Percentiles rank a stretch among this genome's conserved stretches.
These are phyloP conservation scores for Epirrhoe alternata DNA, from an alignment of 2,888 invertebrate genomes.

Conservation along the genomic window DNA sequence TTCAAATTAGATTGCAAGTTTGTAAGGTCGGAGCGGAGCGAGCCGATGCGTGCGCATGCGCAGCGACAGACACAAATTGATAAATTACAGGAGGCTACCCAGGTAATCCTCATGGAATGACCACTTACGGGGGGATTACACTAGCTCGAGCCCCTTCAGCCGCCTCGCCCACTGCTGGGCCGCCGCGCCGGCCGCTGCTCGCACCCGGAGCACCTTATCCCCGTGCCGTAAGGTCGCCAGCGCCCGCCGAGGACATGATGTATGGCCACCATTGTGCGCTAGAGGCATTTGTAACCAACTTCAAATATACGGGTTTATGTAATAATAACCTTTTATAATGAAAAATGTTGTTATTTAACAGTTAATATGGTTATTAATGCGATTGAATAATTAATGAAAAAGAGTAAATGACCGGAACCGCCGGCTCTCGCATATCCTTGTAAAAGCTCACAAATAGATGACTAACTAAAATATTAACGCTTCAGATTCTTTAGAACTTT, in stretches of 20 bases:
- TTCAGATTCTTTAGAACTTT: too few species aligned
- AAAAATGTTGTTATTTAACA: constrained; percentile 65
- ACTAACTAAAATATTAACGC: not conserved
- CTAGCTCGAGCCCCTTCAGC: constrained; percentile 49
- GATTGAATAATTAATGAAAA: constrained; percentile 34
- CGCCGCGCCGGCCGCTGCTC: not conserved
- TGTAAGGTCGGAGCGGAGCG: constrained; percentile 33
- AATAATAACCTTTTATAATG: constrained; percentile 70
- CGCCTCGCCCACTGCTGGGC: constrained; percentile 32
- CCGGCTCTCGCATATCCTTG: not conserved
- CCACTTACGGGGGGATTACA: constrained; percentile 71
- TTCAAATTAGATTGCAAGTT: constrained; percentile 36
- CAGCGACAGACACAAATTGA: constrained; percentile 62
- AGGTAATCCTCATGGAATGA: constrained; percentile 72
- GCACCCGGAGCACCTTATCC: not conserved
- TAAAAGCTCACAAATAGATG: not conserved
- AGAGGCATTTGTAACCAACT: constrained; percentile 58
- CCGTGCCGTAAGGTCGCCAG: constrained; percentile 29
- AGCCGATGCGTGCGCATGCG: not conserved
- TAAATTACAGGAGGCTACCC: constrained; percentile 69
- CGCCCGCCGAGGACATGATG: constrained; percentile 51
- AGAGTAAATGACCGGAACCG: not conserved
- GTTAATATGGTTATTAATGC: constrained; percentile 59
- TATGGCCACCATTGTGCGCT: constrained; percentile 61
- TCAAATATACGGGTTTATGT: constrained; percentile 61